A percentile compares a stretch with the other conserved stretches of the same genome.
Evolutionary conservation across 2,888 invertebrate genomes (phyloP).

Genomic region (Calameuta filiformis): DNA sequence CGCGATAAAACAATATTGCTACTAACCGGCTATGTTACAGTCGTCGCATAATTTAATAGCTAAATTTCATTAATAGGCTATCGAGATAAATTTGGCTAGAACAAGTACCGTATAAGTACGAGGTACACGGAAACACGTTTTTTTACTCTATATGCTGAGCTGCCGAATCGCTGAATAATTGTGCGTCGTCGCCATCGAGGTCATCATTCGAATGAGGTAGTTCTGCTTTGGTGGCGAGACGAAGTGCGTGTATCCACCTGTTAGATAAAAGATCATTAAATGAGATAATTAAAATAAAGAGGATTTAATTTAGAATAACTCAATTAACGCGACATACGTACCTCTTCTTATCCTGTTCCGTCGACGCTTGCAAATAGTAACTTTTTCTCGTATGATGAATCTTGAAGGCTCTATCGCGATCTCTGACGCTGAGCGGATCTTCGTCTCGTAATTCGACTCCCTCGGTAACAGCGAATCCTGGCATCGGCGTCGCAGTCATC

Average conservation of each 20-base stretch:
- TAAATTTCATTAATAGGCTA: slow-evolving; percentile 7
- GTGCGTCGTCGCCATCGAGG: slow-evolving; percentile 38
- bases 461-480: slow-evolving; percentile 68
- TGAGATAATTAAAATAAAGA: background rate
- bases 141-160: slow-evolving; percentile 24
- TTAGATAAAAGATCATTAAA: slow-evolving; percentile 6
- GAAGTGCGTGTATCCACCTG: slow-evolving; percentile 68
- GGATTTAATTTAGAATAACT: background rate
- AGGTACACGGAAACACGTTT: slow-evolving; percentile 26
- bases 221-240: slow-evolving; percentile 67
- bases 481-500: slow-evolving; percentile 71
- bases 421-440: slow-evolving; percentile 57
- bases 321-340: slow-evolving; percentile 38
- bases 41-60: slow-evolving; percentile 32
- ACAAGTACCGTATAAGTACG: slow-evolving; percentile 39
- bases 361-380: slow-evolving; percentile 68
- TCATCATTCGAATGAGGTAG: slow-evolving; percentile 55
- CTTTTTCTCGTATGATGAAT: slow-evolving; percentile 67
- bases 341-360: slow-evolving; percentile 65
- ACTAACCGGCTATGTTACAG: slow-evolving; percentile 53
- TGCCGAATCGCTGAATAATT: slow-evolving; percentile 42
- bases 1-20: slow-evolving; percentile 46
- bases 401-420: slow-evolving; percentile 66
- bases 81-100: slow-evolving; percentile 48
- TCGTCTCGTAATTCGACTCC: slow-evolving; percentile 55